Conservation (phyloP, 2,113 vertebrate genomes). For the Pomatostomus ruficeps region DNA sequence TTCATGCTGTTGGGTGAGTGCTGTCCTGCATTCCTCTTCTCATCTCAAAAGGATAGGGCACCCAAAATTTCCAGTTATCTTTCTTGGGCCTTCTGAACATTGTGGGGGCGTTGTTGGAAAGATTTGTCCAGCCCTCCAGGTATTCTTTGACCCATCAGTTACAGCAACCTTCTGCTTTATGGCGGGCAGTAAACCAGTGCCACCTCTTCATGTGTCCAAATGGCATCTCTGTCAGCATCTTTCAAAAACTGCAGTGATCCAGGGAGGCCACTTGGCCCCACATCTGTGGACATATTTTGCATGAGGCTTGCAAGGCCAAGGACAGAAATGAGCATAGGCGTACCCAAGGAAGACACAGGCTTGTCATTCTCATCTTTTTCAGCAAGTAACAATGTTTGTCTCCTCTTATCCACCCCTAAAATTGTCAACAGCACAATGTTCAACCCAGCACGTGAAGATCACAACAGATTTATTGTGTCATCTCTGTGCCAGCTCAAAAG, state of each 20-base stretch:
- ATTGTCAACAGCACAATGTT: background rate
- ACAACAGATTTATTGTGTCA: background rate
- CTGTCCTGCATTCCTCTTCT: background rate
- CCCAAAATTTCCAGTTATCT: background rate
- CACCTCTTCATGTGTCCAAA: background rate
- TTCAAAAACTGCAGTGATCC: background rate
- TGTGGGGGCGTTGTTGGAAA: background rate
- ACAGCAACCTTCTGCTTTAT: background rate
- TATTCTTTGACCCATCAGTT: background rate
- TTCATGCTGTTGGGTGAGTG: background rate
- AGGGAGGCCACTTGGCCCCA: background rate
- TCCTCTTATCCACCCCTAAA: background rate
- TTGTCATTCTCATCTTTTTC: background rate
- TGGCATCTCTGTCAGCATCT: background rate
- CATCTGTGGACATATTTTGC: background rate
- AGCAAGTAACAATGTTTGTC: accelerated
- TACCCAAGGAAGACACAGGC: background rate
- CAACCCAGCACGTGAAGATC: background rate
- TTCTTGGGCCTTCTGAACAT: background rate
- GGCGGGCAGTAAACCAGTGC: background rate
- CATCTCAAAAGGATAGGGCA: background rate
- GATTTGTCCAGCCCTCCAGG: background rate
- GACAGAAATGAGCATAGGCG: background rate
- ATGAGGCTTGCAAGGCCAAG: background rate
- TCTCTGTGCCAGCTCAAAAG: background rate